These are phyloP conservation scores for Troilus luridus DNA, from an alignment of 2,888 invertebrate species.

Conservation along the genomic window DNA sequence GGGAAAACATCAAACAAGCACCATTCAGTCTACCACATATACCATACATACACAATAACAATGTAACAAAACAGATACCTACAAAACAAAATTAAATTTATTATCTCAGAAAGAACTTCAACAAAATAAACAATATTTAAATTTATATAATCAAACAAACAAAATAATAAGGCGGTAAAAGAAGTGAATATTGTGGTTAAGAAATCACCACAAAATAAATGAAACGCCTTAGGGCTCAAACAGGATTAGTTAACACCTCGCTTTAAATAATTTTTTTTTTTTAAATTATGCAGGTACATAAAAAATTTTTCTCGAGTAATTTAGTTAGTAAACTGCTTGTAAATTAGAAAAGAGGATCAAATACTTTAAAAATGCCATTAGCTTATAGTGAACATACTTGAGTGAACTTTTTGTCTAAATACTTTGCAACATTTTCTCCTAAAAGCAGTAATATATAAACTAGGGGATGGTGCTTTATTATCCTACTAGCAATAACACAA, in stretches of 20 bases:
- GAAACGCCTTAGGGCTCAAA: background rate
- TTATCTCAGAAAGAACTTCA: slow-evolving; percentile 14
- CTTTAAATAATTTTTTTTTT: slow-evolving; percentile 1
- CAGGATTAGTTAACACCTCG: slow-evolving; percentile 21
- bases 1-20: background rate
- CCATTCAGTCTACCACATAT: background rate
- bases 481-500: slow-evolving; percentile 10
- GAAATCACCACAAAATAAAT: background rate
- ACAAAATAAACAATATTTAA: slow-evolving; percentile 42
- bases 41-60: slow-evolving; percentile 26
- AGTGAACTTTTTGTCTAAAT: slow-evolving; percentile 17
- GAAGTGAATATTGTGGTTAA: background rate
- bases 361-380: background rate
- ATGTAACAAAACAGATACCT: slow-evolving; percentile 32
- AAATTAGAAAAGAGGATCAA: background rate
- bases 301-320: background rate
- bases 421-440: slow-evolving; percentile 27
- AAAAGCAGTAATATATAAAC: slow-evolving; percentile 15
- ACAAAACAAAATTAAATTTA: slow-evolving; percentile 39
- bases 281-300: slow-evolving; percentile 34
- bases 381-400: background rate
- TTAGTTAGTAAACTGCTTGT: background rate
- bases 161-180: background rate
- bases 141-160: slow-evolving; percentile 46
- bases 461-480: slow-evolving; percentile 33